These are phyloP conservation scores for Ennomos fuscantarius DNA, from an alignment of 2,888 invertebrate species.

Conservation along the genomic window DNA sequence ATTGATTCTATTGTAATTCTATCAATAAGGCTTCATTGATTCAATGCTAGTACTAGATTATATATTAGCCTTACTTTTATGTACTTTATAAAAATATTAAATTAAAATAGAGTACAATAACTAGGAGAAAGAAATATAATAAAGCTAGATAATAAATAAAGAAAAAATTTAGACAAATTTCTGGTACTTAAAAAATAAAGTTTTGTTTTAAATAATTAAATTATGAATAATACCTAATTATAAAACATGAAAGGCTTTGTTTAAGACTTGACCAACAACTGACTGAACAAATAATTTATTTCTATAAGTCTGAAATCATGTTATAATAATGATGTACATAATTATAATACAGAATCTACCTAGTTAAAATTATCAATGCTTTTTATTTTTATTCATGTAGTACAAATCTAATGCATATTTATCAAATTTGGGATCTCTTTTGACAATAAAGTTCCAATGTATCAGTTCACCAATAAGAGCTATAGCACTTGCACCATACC, in stretches of 20 bases:
- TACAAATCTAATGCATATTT: constrained; percentile 86
- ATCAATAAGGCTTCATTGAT: no score
- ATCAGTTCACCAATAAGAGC: constrained; percentile 86
- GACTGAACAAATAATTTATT: constrained; percentile 58
- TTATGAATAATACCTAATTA: no score
- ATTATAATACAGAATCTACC: constrained; percentile 44
- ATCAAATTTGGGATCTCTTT: constrained; percentile 89
- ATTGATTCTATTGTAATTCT: no score
- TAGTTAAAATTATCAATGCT: constrained; percentile 43
- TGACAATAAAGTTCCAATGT: constrained; percentile 88
- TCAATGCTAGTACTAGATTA: no score
- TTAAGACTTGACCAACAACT: constrained; percentile 42
- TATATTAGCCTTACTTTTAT: no score
- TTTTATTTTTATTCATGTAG: constrained; percentile 77
- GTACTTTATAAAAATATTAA: no score
- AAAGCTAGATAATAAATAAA: no score
- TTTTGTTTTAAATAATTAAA: no score
- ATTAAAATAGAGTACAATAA: no score
- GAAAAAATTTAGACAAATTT: no score
- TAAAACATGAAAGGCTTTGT: constrained; percentile 20
- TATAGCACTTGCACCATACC: constrained; percentile 86
- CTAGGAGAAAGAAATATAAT: no score
- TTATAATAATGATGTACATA: constrained; percentile 49
- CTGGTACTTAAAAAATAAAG: no score
- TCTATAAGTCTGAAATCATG: constrained; percentile 46